Evolutionary conservation across 2,113 vertebrate species (phyloP).

Genomic region (Tychaedon coryphoeus): DNA sequence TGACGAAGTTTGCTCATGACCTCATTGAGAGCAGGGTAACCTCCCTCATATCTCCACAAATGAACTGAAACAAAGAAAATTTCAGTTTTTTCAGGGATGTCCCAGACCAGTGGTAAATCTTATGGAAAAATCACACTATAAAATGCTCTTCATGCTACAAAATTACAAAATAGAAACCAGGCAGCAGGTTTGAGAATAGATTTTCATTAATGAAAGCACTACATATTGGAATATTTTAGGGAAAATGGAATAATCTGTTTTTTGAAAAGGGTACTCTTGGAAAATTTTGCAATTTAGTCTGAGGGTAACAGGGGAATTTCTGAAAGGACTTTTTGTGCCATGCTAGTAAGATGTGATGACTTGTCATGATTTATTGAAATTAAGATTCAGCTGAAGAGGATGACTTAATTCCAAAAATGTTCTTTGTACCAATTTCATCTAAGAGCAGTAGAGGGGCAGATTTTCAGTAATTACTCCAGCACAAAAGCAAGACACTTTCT

Average conservation of each 20-base stretch:
- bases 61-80: slow-evolving; percentile 86
- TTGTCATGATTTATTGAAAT: background rate
- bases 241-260: background rate
- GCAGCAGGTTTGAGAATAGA: background rate
- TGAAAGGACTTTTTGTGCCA: background rate
- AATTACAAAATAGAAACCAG: background rate
- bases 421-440: background rate
- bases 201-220: background rate
- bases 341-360: background rate
- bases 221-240: background rate
- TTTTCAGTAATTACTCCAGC: background rate
- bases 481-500: background rate
- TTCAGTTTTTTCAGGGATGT: background rate
- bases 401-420: background rate
- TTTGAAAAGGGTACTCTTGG: background rate
- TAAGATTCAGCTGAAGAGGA: background rate
- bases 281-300: background rate
- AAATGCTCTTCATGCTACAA: background rate
- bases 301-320: background rate
- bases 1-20: slow-evolving; percentile 95
- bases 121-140: background rate
- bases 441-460: background rate
- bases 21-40: slow-evolving; percentile 97
- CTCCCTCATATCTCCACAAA: slow-evolving; percentile 96
- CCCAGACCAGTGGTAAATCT: background rate